phyloP scores from a whole-genome alignment of 2,888 invertebrate species.

The Lepidochitona cinerea region DNA sequence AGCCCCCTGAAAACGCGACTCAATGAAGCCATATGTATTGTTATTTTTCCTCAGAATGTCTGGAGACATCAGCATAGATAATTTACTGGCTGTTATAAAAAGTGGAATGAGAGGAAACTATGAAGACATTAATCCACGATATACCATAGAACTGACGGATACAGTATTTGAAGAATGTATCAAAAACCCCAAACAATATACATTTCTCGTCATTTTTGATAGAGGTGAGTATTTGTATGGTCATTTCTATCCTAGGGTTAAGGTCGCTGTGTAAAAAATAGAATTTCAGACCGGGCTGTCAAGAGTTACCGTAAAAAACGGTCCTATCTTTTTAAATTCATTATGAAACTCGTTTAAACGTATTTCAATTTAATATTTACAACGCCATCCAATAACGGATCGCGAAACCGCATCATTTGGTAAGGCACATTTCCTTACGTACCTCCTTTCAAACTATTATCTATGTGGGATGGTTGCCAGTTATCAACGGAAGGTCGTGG shows the following conservation, averaged over 20 bases:
- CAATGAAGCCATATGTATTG: neutral
- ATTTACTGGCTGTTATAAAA: slow-evolving; percentile 31
- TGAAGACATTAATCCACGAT: slow-evolving; percentile 24
- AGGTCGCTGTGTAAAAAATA: no score
- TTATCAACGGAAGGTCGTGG: no score
- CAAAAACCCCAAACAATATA: slow-evolving; percentile 27
- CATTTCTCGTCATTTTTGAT: slow-evolving; percentile 29
- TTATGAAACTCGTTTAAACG: neutral
- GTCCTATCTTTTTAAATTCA: neutral
- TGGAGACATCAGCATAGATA: slow-evolving; percentile 35
- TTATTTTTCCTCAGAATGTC: slow-evolving; percentile 17
- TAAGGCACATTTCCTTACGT: no score
- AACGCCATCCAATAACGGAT: no score
- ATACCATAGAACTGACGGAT: slow-evolving; percentile 28
- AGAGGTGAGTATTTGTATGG: slow-evolving; percentile 27
- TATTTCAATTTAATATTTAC: no score
- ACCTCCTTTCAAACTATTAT: no score
- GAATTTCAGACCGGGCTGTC: no score
- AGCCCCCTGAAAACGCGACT: neutral
- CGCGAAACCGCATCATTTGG: no score
- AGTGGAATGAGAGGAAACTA: slow-evolving; percentile 34
- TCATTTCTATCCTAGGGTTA: no score
- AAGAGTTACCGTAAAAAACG: neutral
- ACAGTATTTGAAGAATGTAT: slow-evolving; percentile 32
- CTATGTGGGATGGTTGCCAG: no score